These are phyloP conservation scores for Pelmatolapia mariae DNA, from an alignment of 2,113 vertebrate genomes.

Conservation along the genomic window DNA sequence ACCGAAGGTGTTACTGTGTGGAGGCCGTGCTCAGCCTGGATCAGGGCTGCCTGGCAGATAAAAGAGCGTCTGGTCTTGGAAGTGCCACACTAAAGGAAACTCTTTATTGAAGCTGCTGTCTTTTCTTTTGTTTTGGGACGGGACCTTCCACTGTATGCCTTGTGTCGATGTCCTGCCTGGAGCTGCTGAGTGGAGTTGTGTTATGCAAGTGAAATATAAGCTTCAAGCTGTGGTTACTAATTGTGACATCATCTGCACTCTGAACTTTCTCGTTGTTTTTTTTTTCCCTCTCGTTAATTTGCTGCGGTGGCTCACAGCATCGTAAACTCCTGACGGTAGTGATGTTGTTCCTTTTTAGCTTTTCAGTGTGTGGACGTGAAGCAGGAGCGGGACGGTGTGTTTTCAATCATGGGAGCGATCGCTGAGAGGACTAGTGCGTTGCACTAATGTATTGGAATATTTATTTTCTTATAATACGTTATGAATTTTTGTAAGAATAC, in stretches of 20 bases:
- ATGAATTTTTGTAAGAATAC: conserved; percentile 51
- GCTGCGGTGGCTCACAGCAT: conserved; percentile 28
- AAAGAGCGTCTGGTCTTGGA: conserved; percentile 1
- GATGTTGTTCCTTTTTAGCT: conserved; percentile 40
- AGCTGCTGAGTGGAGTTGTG: conserved; percentile 46
- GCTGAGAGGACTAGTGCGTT: conserved; percentile 18
- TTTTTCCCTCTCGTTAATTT: conserved; percentile 19
- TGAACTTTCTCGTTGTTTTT: conserved; percentile 4
- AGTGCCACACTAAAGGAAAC: conserved; percentile 33
- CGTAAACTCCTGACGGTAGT: conserved; percentile 13
- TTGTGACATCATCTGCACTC: conserved; percentile 47
- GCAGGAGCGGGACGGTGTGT: neutral
- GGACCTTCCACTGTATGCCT: conserved; percentile 44
- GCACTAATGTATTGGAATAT: conserved; percentile 54
- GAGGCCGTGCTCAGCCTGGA: neutral
- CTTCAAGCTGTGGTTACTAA: conserved; percentile 48
- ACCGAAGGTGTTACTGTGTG: conserved; percentile 16
- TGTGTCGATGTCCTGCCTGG: conserved; percentile 54
- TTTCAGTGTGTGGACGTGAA: neutral
- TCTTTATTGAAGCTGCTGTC: conserved; percentile 35
- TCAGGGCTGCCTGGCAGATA: neutral
- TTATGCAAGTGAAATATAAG: conserved; percentile 50
- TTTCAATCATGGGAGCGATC: neutral
- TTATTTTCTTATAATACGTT: conserved; percentile 70
- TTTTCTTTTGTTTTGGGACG: neutral